Evolutionary conservation across 1,140 invertebrate species (phyloP).

Genomic region (Monochamus saltuarius): DNA sequence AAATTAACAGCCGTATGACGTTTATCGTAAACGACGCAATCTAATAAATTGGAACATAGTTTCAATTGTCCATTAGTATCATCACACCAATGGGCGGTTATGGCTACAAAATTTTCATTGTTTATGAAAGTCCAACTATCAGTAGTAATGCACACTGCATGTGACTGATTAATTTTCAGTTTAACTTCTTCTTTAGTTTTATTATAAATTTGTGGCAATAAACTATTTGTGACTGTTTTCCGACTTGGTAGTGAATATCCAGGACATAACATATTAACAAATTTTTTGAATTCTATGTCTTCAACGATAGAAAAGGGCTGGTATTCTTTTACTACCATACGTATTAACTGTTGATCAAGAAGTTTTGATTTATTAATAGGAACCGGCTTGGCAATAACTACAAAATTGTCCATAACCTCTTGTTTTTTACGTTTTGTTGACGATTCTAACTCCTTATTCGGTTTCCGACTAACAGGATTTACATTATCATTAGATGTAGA

Average conservation of each 20-base stretch:
- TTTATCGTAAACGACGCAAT: constrained; percentile 7
- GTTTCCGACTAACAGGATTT: too few relatives aligned
- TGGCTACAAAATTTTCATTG: constrained; percentile 13
- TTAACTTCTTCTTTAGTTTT: neutral
- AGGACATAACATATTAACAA: constrained; percentile 2
- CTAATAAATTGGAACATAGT: constrained; percentile 7
- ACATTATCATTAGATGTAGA: too few relatives aligned
- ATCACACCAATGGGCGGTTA: constrained; percentile 10
- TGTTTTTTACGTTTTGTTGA: too few relatives aligned
- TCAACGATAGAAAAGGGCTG: constrained; percentile 15
- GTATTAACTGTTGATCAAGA: constrained; percentile 6
- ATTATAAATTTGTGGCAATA: constrained; percentile 1
- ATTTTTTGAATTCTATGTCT: constrained; percentile 1
- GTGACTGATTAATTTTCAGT: neutral
- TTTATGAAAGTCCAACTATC: constrained; percentile 18
- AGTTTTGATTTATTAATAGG: constrained; percentile 8
- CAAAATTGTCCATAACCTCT: too few relatives aligned
- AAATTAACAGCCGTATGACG: constrained; percentile 16
- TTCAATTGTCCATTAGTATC: constrained; percentile 2
- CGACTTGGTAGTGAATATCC: constrained; percentile 4
- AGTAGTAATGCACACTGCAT: neutral
- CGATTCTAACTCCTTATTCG: too few relatives aligned
- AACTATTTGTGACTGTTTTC: constrained; percentile 4
- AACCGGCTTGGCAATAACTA: neutral
- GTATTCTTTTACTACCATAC: constrained; percentile 15